Conservation (phyloP, 2,113 vertebrate genomes). For the Antigone vipio region DNA sequence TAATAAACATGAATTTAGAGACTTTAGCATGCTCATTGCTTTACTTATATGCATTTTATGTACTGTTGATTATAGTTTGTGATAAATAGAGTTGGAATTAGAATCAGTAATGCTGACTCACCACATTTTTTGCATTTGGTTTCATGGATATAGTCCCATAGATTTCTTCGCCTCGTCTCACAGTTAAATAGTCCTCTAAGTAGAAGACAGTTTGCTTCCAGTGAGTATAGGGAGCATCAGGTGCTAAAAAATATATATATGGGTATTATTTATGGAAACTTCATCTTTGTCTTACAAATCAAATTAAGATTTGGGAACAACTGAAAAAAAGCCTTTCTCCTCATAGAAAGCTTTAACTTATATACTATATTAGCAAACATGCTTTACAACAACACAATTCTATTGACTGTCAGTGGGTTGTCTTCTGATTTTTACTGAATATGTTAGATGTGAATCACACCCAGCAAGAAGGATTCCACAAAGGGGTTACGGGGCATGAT, state of each 20-base stretch:
- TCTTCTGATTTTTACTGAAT: background rate
- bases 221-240: slow-evolving; percentile 93
- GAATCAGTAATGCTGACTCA: slow-evolving; percentile 70
- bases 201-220: slow-evolving; percentile 99
- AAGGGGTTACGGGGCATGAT: background rate
- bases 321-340: background rate
- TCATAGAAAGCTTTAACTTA: background rate
- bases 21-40: background rate
- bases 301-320: background rate
- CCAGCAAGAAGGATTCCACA: background rate
- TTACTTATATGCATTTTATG: background rate
- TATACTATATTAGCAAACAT: background rate
- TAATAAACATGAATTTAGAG: background rate
- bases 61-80: background rate
- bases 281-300: background rate
- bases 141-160: slow-evolving; percentile 90
- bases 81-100: background rate
- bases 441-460: background rate
- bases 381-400: background rate
- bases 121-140: slow-evolving; percentile 94
- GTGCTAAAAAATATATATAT: slow-evolving; percentile 73
- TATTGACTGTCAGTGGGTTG: background rate
- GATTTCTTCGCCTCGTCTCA: slow-evolving; percentile 93
- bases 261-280: background rate
- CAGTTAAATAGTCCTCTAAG: slow-evolving; percentile 94